A percentile compares a stretch with the other conserved stretches of the same genome.
phyloP scores from a whole-genome alignment of 2,797 vertebrate genomes.

The Perodicticus potto region DNA sequence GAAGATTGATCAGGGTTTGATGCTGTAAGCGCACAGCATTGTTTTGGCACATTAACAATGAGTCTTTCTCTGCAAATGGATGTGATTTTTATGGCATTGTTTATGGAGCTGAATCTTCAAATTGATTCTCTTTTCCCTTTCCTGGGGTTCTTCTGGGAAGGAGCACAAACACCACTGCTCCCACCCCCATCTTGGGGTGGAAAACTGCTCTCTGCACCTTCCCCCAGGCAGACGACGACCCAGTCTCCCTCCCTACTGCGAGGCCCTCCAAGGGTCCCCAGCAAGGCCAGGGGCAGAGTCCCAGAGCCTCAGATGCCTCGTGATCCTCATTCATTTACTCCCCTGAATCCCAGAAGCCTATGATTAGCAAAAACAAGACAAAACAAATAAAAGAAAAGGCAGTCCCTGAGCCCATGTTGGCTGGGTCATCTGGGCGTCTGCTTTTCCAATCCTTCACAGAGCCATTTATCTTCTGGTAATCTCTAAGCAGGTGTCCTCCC shows the following conservation, averaged over 20 bases:
- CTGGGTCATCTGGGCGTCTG: background rate
- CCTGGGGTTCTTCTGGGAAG: conserved; percentile 50
- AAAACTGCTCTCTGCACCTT: background rate
- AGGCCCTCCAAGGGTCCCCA: background rate
- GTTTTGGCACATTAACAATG: conserved; percentile 85
- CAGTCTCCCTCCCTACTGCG: background rate
- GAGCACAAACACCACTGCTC: background rate
- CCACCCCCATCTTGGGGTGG: background rate
- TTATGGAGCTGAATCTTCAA: conserved; percentile 88
- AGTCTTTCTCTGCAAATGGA: conserved; percentile 86
- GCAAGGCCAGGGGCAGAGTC: background rate
- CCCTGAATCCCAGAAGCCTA: conserved; percentile 20
- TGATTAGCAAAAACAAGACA: conserved; percentile 57
- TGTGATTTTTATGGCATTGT: conserved; percentile 89
- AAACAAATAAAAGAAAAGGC: conserved; percentile 35
- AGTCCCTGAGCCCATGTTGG: background rate
- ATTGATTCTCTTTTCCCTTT: conserved; percentile 84
- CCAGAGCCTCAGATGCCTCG: background rate
- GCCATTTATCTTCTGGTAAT: background rate
- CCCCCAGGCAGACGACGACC: background rate
- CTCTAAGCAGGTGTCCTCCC: conserved; percentile 8
- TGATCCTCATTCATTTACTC: background rate
- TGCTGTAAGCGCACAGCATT: conserved; percentile 84
- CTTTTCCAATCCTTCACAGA: background rate
- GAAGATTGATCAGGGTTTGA: conserved; percentile 87